Percentiles rank a stretch among this genome's conserved stretches.
Conservation (phyloP, 2,113 vertebrate genomes). For the Fulmarus glacialis region DNA sequence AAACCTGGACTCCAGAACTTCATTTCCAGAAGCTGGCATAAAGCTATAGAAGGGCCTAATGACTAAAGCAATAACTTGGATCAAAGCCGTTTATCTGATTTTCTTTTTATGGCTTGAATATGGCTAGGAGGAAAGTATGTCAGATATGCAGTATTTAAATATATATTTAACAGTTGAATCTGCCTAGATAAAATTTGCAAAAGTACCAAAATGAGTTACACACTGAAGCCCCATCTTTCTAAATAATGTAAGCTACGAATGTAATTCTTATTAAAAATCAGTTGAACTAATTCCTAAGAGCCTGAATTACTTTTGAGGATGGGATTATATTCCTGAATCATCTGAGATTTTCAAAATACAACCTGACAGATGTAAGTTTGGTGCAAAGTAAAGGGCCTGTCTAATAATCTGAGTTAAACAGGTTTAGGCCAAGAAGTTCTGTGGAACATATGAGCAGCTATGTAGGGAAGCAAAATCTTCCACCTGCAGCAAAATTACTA, state of each 20-base stretch:
- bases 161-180: neutral
- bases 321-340: neutral
- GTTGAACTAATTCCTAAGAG: neutral
- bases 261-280: neutral
- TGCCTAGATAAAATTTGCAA: neutral
- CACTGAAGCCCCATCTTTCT: neutral
- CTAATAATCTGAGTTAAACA: neutral
- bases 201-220: neutral
- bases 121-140: neutral
- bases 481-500: neutral
- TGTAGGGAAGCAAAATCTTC: neutral
- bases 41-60: neutral
- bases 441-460: neutral
- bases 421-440: neutral
- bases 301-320: neutral
- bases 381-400: neutral
- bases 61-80: conserved; percentile 24
- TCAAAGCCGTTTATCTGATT: conserved; percentile 38
- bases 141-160: neutral
- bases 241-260: neutral
- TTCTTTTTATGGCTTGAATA: neutral
- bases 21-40: conserved; percentile 3
- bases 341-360: neutral
- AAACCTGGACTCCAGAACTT: neutral
- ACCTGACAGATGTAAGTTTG: neutral